Evolutionary conservation across 1,140 invertebrate genomes (phyloP), one percentile per base, ranked within the genome.

Genomic region (Vanessa tameamea): DNA sequence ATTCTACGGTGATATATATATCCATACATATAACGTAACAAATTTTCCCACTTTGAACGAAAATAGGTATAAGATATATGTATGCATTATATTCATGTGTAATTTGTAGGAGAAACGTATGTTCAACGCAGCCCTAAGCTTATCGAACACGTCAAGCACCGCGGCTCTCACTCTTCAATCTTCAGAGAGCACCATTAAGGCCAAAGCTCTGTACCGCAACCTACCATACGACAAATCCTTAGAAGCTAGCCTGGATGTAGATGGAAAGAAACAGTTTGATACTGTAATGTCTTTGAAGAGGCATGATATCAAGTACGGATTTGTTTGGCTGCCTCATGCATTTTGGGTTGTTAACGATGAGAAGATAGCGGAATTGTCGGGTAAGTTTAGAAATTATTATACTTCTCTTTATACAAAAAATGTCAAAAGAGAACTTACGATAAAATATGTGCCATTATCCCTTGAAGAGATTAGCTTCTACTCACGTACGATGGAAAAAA

Each of bases 191-290:
- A 94, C 93, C 9, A 82, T 96, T 2, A 89, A 95, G 73, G 95
- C 95, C 1, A 85, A 86, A 87, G 95, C 95, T 0, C 94, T 94
- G 43, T 96, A 96, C 64, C 94, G 94, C 74, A 95, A 95, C 83
- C 94, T 94, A 9, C 94, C 94, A 0, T 90, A 94, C 73, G 94
- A 96, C 77, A 95, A 95, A 69, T 94, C 94, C 48, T 83, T 96
- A n/a, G 94, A 95, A 65, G 93, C 96, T 2, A 94, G 94, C 12
- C 83, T 96, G 1, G 94, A 96, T 80, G 95, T 96, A 37, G 95
- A 96, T 79, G 94, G 95, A 0, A 93, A 94, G 23, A 96, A 96
- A 78, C 95, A 96, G 82, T 94, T 96, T 47, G 95, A 96, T 81
- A 94, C 95, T 0, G 82, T 92, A 1, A 88, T 93, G 89, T 87